Conservation (phyloP, 2,888 invertebrate species). For the Arrhopalites spinosus region DNA sequence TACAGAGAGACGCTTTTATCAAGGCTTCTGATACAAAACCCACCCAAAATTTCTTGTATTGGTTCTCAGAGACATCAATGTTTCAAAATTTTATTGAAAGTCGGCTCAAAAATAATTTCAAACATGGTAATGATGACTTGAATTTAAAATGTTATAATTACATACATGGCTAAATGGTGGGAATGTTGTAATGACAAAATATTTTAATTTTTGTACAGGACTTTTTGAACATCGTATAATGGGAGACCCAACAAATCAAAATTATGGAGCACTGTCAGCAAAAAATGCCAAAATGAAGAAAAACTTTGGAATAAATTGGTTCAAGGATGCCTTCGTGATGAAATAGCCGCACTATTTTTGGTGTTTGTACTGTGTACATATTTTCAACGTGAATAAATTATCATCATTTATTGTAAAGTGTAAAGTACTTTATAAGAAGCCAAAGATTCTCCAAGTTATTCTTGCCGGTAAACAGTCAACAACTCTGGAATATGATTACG, state of each 20-base stretch:
- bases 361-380: too few relatives aligned
- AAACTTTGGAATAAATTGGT: conserved; percentile 38
- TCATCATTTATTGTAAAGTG: too few relatives aligned
- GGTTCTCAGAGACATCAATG: conserved; percentile 88
- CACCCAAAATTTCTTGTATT: conserved; percentile 76
- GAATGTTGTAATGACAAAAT: neutral
- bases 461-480: too few relatives aligned
- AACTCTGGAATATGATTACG: too few relatives aligned
- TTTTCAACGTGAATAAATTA: too few relatives aligned
- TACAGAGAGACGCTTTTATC: conserved; percentile 75
- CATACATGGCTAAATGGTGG: neutral
- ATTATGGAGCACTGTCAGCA: conserved; percentile 17
- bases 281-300: conserved; percentile 16
- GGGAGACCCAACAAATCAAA: conserved; percentile 57
- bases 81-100: conserved; percentile 75
- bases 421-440: too few relatives aligned
- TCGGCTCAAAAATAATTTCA: conserved; percentile 56
- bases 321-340: conserved; percentile 36
- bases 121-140: conserved; percentile 42
- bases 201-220: conserved; percentile 50
- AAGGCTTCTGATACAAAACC: conserved; percentile 69
- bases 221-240: conserved; percentile 59
- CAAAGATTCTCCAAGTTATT: too few relatives aligned
- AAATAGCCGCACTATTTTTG: too few relatives aligned
- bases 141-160: neutral